Evolutionary conservation across 2,888 invertebrate genomes (phyloP), one percentile per base, ranked within the genome.

Genomic region (Tetramorium bicarinatum): DNA sequence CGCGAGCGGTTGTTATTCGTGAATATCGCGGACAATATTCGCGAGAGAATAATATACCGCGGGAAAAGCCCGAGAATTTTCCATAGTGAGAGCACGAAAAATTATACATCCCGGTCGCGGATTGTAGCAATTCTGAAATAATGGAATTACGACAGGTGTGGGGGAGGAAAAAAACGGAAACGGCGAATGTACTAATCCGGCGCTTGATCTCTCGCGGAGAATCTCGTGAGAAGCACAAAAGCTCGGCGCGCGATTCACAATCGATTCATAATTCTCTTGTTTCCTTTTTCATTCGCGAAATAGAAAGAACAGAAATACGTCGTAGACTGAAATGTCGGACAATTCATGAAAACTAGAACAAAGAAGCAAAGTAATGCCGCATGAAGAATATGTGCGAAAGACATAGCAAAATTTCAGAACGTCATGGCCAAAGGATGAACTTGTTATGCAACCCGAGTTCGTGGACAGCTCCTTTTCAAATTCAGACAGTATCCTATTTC

Each of bases 81-180:
- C 44, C 44, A 34, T 47, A 59, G 52, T 4, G 13, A 47, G 52
- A 13, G 38, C 7, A 34, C 4, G 52, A 79, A 77, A 79, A 79
- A 79, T 79, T 79, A 79, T 56, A 79, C 29, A 69, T 56, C 69
- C 21, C n/a, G 34, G 15, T 34, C 56, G 56, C 44, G 69, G 47
- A 69, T 79, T 79, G 56, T 25, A 71, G 56, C 59, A 79, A 79
- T 79, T 47, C 44, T 29, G 13, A 47, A 59, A 56, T 79, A 79
- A 79, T 41, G 76, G 76, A 54, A 77, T 77, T 77, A 77, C 34
- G 79, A 71, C 44, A 59, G 79, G 11, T 71, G 41, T 13, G 11
- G n/a, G 29, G 13, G 25, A 41, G 18, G 8, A 29, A 59, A 62
- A 64, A 69, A 69, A 47, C 21, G 54, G 54, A 54, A 54, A 69